Conservation (phyloP, 2,797 vertebrate species). For the Peromyscus aztecus region DNA sequence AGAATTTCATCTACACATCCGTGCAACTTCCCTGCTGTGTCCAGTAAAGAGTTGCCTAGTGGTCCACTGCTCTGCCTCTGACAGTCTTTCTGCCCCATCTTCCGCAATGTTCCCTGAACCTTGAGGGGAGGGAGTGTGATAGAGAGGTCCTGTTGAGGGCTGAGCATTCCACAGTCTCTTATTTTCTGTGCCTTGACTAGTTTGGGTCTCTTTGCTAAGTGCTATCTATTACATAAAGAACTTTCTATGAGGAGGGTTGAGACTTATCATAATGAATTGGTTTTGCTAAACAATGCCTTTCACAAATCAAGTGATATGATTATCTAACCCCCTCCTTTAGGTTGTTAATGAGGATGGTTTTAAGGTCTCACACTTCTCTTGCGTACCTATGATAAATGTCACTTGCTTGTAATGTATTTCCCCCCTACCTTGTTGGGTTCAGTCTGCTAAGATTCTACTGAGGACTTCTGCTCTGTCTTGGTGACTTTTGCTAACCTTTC, state of each 20-base stretch:
- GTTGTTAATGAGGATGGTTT: background rate
- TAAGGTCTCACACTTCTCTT: background rate
- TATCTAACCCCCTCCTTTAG: background rate
- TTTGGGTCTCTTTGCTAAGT: background rate
- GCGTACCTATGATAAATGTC: background rate
- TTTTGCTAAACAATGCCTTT: background rate
- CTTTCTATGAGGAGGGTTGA: background rate
- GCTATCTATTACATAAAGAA: background rate
- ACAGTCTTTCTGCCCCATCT: background rate
- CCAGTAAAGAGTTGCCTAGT: background rate
- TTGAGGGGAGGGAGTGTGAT: background rate
- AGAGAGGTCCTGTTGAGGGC: background rate
- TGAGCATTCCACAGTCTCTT: background rate
- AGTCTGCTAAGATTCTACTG: conserved; percentile 12
- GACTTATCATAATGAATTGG: background rate
- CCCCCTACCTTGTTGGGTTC: background rate
- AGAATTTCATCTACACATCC: too few species aligned
- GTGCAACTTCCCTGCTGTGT: background rate
- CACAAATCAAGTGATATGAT: background rate
- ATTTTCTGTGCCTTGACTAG: background rate
- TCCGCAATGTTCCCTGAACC: too few species aligned
- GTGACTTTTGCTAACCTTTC: background rate
- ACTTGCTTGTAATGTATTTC: background rate
- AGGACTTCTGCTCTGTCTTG: conserved; percentile 23
- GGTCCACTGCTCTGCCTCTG: background rate